Conservation (phyloP, 2,113 vertebrate species). For the Carettochelys insculpta region DNA sequence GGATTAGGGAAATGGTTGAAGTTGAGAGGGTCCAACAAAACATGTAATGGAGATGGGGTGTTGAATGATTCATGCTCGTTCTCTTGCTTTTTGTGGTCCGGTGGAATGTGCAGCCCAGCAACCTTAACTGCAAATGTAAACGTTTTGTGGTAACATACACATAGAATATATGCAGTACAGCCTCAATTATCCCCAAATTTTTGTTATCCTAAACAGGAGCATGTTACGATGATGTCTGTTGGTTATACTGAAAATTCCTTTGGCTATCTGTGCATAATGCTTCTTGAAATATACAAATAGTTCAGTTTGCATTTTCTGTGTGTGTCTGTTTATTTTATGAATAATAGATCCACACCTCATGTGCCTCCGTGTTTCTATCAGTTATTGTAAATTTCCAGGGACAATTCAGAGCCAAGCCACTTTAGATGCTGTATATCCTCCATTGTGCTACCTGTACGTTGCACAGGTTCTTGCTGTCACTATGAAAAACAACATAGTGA, state of each 20-base stretch:
- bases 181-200: neutral
- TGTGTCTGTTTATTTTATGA: neutral
- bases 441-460: neutral
- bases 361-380: neutral
- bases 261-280: neutral
- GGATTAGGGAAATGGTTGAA: neutral
- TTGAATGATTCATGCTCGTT: neutral
- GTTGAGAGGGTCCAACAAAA: neutral
- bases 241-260: neutral
- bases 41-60: neutral
- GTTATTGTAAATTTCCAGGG: neutral
- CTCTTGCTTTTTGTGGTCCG: neutral
- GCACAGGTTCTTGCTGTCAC: conserved; percentile 21
- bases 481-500: conserved; percentile 36
- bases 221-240: neutral
- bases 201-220: neutral
- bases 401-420: conserved; percentile 8
- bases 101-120: neutral
- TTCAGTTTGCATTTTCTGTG: neutral
- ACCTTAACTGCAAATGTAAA: neutral
- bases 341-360: neutral
- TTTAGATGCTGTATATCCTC: neutral
- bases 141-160: neutral
- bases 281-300: neutral
- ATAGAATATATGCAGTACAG: neutral